Evolutionary conservation across 2,888 invertebrate genomes (phyloP).

Genomic region (Teinopalpus imperialis): DNA sequence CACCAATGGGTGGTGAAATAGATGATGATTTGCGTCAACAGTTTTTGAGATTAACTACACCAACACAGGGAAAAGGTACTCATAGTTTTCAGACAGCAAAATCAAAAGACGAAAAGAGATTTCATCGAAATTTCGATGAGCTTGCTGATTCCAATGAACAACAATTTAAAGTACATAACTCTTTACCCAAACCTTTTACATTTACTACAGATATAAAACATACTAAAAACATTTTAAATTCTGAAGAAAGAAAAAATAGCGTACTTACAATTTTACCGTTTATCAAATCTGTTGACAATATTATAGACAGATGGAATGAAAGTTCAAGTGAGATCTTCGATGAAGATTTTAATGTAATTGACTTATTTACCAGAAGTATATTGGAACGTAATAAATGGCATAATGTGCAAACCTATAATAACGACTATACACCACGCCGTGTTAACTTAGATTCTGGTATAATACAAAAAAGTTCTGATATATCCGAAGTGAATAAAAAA

Average conservation of each 20-base stretch:
- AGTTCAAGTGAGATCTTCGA: conserved; percentile 32
- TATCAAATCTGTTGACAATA: conserved; percentile 59
- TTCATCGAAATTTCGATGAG: conserved; percentile 45
- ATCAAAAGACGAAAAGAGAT: conserved; percentile 38
- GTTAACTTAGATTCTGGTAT: conserved; percentile 42
- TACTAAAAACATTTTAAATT: conserved; percentile 33
- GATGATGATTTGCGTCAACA: conserved; percentile 49
- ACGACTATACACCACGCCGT: conserved; percentile 57
- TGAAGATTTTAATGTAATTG: conserved; percentile 31
- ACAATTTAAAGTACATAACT: too few relatives aligned
- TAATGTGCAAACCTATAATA: conserved; percentile 62
- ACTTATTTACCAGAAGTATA: conserved; percentile 54
- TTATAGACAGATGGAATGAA: conserved; percentile 34
- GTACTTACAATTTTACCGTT: conserved; percentile 55
- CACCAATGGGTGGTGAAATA: conserved; percentile 62
- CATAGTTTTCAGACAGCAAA: conserved; percentile 35
- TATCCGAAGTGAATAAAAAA: conserved; percentile 41
- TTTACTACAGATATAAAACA: conserved; percentile 29
- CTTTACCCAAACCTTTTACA: conserved; percentile 37
- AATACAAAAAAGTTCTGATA: conserved; percentile 30
- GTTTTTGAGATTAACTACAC: too few relatives aligned
- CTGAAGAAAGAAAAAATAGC: conserved; percentile 39
- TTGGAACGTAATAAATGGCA: conserved; percentile 63
- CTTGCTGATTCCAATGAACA: too few relatives aligned
- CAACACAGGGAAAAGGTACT: too few relatives aligned